phyloP scores from a whole-genome alignment of 23 tunicate species.

The Trididemnum miniatum region DNA sequence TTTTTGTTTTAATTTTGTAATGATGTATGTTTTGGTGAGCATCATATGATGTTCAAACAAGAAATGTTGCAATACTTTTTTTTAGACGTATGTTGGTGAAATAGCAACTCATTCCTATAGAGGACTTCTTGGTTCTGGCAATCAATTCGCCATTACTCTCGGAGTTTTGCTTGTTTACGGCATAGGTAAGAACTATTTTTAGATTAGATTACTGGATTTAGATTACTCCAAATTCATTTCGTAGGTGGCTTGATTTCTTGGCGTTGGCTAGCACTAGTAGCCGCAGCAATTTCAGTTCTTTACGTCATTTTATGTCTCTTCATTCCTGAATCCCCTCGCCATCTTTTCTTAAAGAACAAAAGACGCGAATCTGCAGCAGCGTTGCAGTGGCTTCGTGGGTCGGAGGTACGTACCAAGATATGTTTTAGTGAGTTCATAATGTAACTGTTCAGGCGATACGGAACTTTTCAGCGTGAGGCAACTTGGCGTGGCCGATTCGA shows the following conservation, averaged over 20 bases:
- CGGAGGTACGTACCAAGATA: too few relatives aligned
- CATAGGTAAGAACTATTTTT: conserved; percentile 50
- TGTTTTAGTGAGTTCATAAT: too few relatives aligned
- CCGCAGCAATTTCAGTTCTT: conserved; percentile 31
- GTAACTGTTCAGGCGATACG: too few relatives aligned
- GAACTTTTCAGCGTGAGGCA: too few relatives aligned
- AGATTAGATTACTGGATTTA: not conserved
- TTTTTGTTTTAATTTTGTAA: too few relatives aligned
- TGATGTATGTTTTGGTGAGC: too few relatives aligned
- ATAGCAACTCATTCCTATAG: conserved; percentile 54
- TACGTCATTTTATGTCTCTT: conserved; percentile 41
- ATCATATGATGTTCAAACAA: too few relatives aligned
- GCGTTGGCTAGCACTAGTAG: conserved; percentile 68
- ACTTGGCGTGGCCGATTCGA: too few relatives aligned
- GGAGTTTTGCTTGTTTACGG: conserved; percentile 66
- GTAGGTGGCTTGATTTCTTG: conserved; percentile 62
- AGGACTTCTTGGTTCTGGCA: conserved; percentile 66
- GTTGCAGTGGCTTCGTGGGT: conserved; percentile 51
- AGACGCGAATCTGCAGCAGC: conserved; percentile 33
- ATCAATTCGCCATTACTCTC: conserved; percentile 63
- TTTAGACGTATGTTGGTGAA: conserved; percentile 68
- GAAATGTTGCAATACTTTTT: not conserved
- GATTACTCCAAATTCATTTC: not conserved
- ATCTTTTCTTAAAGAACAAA: conserved; percentile 41
- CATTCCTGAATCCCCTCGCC: conserved; percentile 71